Evolutionary conservation across 2,888 invertebrate genomes (phyloP).

Genomic region (Dryobota labecula): DNA sequence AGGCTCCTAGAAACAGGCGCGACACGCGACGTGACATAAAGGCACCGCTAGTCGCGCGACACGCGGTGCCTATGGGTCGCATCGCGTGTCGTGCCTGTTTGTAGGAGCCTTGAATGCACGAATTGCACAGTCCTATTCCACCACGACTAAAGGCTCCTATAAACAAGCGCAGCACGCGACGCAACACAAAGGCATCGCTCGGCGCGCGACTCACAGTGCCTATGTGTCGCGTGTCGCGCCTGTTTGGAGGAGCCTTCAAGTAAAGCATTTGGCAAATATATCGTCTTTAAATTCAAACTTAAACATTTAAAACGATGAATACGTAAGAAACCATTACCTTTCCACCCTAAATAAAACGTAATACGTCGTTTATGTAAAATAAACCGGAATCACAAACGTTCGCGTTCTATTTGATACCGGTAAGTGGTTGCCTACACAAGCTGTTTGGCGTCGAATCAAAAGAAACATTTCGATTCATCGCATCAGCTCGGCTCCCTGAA

Average conservation of each 20-base stretch:
- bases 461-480: constrained; percentile 69
- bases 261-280: background rate
- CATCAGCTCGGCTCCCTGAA: constrained; percentile 67
- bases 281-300: background rate
- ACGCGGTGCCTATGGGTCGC: too few relatives aligned
- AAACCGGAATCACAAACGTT: constrained; percentile 32
- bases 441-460: constrained; percentile 67
- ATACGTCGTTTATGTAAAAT: constrained; percentile 42
- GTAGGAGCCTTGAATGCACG: too few relatives aligned
- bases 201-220: too few relatives aligned
- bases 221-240: too few relatives aligned
- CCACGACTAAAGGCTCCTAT: too few relatives aligned
- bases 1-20: too few relatives aligned
- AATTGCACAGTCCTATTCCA: background rate
- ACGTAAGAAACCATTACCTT: constrained; percentile 30
- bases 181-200: too few relatives aligned
- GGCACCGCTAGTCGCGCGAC: too few relatives aligned
- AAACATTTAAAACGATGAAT: constrained; percentile 6
- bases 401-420: constrained; percentile 46
- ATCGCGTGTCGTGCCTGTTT: too few relatives aligned
- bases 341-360: constrained; percentile 30
- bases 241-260: too few relatives aligned
- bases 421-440: constrained; percentile 54
- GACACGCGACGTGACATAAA: too few relatives aligned
- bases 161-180: too few relatives aligned